A percentile compares a stretch with the other conserved stretches of the same genome.
Conservation (phyloP, 2,888 invertebrate genomes). For the Troides helena region DNA sequence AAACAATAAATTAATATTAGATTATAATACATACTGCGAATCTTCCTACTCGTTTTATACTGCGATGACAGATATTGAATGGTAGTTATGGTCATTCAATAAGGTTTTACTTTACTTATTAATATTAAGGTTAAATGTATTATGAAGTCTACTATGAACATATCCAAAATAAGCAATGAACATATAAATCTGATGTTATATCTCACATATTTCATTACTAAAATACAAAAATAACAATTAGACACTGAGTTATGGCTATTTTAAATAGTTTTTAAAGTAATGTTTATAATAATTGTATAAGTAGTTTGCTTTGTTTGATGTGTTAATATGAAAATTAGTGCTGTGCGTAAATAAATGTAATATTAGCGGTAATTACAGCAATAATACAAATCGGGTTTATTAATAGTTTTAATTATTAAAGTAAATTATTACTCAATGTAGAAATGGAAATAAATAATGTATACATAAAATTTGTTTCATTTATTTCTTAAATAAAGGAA, state of each 20-base stretch:
- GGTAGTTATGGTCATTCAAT: too few relatives aligned
- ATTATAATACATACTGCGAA: not conserved
- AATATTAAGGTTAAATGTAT: too few relatives aligned
- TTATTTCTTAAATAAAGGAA: too few relatives aligned
- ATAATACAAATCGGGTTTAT: constrained; percentile 30
- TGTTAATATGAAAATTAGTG: constrained; percentile 5
- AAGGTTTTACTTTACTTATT: too few relatives aligned
- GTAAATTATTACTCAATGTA: constrained; percentile 28
- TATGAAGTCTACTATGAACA: too few relatives aligned
- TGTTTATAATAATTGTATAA: not conserved
- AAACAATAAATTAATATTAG: not conserved
- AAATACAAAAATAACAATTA: too few relatives aligned
- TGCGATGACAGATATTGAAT: too few relatives aligned
- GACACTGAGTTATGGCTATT: too few relatives aligned
- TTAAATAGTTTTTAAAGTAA: not conserved
- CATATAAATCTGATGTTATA: too few relatives aligned
- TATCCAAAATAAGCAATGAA: too few relatives aligned
- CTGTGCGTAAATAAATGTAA: constrained; percentile 25
- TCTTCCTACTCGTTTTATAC: not conserved
- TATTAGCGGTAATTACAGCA: constrained; percentile 10
- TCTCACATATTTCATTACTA: too few relatives aligned
- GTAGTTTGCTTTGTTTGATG: not conserved
- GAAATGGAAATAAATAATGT: constrained; percentile 27
- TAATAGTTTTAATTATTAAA: constrained; percentile 25
- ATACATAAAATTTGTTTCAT: not conserved